A percentile compares a stretch with the other conserved stretches of the same genome.
These are phyloP conservation scores for Hemibates koningsi DNA, from an alignment of 2,113 vertebrate species.

Conservation along the genomic window DNA sequence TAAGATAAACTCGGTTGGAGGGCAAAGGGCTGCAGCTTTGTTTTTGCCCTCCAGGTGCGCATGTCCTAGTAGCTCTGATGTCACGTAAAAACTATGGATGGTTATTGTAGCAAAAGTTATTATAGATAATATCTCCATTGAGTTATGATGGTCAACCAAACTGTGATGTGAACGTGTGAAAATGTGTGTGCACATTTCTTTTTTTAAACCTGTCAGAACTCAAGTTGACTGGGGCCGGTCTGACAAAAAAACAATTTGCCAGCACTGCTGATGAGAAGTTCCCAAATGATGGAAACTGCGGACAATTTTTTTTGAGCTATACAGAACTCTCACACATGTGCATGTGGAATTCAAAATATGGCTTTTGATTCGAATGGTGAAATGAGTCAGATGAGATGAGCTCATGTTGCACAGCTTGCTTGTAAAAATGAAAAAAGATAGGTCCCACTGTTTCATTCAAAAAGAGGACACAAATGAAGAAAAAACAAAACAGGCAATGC, in stretches of 20 bases:
- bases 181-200: neutral
- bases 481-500: neutral
- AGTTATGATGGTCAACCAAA: neutral
- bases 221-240: neutral
- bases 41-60: neutral
- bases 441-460: neutral
- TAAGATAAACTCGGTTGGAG: neutral
- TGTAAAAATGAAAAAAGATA: neutral
- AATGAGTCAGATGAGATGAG: neutral
- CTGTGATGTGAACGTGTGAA: neutral
- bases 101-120: neutral
- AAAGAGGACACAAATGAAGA: neutral
- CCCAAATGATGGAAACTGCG: neutral
- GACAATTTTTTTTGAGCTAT: neutral
- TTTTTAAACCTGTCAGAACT: accelerated
- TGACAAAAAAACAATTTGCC: neutral
- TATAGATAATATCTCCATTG: neutral
- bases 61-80: neutral
- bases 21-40: neutral
- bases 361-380: neutral
- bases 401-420: neutral
- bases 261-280: neutral
- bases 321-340: neutral
- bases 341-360: neutral
- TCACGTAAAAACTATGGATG: neutral